These are phyloP conservation scores for Mimumesa dahlbomi DNA, from an alignment of 2,888 invertebrate genomes.

Conservation along the genomic window DNA sequence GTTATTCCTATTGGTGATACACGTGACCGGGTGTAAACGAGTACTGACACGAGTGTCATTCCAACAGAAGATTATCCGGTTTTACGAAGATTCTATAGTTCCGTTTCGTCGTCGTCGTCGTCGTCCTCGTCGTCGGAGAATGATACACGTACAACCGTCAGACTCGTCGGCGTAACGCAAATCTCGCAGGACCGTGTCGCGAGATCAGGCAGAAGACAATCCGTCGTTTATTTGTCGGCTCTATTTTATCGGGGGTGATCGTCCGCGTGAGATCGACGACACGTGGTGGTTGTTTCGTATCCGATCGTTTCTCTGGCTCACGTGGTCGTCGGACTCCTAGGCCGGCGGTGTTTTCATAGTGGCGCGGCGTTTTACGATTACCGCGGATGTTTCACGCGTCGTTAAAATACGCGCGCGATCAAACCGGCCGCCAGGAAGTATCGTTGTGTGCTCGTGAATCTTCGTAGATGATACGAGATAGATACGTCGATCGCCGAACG, in stretches of 20 bases:
- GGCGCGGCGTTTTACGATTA: constrained; percentile 20
- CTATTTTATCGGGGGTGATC: background rate
- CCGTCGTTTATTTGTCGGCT: background rate
- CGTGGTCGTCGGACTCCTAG: constrained; percentile 50
- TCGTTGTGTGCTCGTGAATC: constrained; percentile 23
- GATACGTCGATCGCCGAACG: too few species aligned
- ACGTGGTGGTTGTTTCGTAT: constrained; percentile 57
- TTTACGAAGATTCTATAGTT: too few species aligned
- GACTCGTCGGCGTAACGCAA: background rate
- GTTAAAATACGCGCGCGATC: constrained; percentile 12
- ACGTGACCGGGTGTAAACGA: constrained; percentile 35
- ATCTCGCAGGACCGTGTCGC: too few species aligned
- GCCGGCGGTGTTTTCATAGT: constrained; percentile 43
- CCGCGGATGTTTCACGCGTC: constrained; percentile 37
- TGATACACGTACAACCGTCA: background rate
- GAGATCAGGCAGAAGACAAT: background rate
- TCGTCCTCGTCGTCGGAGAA: background rate
- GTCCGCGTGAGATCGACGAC: constrained; percentile 38
- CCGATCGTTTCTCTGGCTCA: constrained; percentile 54
- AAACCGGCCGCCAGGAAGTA: background rate
- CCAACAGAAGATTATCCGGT: too few species aligned
- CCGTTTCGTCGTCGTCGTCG: background rate
- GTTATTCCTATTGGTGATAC: constrained; percentile 34
- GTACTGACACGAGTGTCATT: constrained; percentile 47
- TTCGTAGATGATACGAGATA: constrained; percentile 24